Percentiles rank a stretch among this genome's conserved stretches.
phyloP scores from a whole-genome alignment of 2,888 invertebrate species.

The Stramonita haemastoma region DNA sequence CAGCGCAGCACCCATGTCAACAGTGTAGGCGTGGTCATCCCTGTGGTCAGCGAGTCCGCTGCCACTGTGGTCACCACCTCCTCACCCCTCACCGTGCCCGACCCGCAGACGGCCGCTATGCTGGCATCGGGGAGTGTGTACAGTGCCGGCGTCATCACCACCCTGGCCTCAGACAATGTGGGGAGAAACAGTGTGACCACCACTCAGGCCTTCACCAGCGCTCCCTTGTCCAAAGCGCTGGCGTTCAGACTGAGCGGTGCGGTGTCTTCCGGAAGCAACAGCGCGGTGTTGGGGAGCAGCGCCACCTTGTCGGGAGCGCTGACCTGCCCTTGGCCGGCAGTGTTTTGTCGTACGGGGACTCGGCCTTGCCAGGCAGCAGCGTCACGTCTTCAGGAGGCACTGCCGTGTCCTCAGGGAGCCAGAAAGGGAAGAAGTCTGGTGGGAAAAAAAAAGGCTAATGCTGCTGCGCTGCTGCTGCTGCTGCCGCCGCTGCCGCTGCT shows the following conservation, averaged over 20 bases:
- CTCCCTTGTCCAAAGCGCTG: background rate
- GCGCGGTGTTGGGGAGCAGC: background rate
- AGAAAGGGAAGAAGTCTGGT: conserved; percentile 6
- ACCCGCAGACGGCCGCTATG: background rate
- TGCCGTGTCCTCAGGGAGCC: background rate
- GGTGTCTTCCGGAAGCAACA: background rate
- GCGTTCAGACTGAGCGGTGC: background rate
- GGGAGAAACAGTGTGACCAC: background rate
- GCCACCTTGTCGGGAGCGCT: background rate
- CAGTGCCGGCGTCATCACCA: conserved; percentile 6
- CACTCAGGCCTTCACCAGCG: background rate
- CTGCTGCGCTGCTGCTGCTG: background rate
- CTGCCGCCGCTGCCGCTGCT: background rate
- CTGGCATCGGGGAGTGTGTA: background rate
- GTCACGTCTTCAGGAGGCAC: background rate
- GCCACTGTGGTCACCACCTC: background rate
- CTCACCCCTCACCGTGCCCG: background rate
- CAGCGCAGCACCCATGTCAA: background rate
- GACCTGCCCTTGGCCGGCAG: background rate
- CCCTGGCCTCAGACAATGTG: background rate
- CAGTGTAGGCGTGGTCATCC: background rate
- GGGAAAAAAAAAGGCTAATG: background rate
- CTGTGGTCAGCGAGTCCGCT: background rate
- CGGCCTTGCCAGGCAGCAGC: background rate
- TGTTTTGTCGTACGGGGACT: background rate